A percentile compares a stretch with the other conserved stretches of the same genome.
These are phyloP conservation scores for Colius striatus DNA, from an alignment of 2,113 vertebrate species.

Conservation along the genomic window DNA sequence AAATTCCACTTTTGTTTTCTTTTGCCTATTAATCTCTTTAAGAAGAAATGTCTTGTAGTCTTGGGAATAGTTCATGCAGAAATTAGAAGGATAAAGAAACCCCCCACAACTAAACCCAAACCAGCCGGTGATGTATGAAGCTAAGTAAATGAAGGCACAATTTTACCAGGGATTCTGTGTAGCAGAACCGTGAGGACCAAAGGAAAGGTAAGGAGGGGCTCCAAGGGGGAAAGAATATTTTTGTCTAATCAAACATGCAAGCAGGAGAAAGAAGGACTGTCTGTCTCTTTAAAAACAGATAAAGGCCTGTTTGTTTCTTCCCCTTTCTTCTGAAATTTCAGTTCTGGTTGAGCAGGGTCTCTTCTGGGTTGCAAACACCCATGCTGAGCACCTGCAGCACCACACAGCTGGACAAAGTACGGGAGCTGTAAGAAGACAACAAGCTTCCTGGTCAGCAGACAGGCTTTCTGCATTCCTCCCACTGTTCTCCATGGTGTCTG, in stretches of 20 bases:
- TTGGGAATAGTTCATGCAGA: constrained; percentile 24
- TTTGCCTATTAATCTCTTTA: neutral
- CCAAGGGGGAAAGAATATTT: neutral
- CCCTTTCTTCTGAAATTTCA: neutral
- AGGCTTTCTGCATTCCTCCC: neutral
- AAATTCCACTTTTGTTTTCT: constrained; percentile 49
- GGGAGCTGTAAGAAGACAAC: neutral
- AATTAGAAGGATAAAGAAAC: constrained; percentile 24
- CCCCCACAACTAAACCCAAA: neutral
- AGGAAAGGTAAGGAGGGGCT: neutral
- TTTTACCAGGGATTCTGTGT: neutral
- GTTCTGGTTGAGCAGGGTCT: neutral
- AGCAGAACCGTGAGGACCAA: neutral
- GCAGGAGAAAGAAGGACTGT: neutral
- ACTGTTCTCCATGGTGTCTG: neutral
- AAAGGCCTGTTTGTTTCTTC: neutral
- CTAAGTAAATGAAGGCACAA: constrained; percentile 37
- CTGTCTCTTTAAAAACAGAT: neutral
- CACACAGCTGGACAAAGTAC: constrained; percentile 2
- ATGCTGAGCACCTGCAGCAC: constrained; percentile 10
- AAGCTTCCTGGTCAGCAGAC: constrained; percentile 24
- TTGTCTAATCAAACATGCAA: neutral
- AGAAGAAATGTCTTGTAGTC: constrained; percentile 13
- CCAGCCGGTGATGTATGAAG: neutral
- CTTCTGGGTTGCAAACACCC: neutral